phyloP scores from a whole-genome alignment of 2,888 invertebrate species.

The Caenorhabditis sp. region DNA sequence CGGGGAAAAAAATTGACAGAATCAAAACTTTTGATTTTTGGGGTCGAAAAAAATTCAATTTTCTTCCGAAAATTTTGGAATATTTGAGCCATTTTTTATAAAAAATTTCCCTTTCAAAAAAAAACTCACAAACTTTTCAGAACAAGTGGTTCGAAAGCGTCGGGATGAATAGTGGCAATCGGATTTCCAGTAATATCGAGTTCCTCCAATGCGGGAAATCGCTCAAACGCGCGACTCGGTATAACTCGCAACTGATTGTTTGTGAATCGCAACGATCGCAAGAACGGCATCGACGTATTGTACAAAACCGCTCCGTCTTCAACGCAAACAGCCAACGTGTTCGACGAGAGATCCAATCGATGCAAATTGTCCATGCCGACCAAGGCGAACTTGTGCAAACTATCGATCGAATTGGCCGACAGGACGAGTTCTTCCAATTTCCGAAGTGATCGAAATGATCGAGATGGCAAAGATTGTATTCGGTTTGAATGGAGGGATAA shows the following conservation, averaged over 20 bases:
- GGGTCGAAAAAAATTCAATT: too few relatives aligned
- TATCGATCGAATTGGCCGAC: conserved; percentile 47
- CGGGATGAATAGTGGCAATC: conserved; percentile 52
- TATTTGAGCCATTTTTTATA: too few relatives aligned
- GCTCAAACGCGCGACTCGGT: conserved; percentile 50
- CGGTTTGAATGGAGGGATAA: conserved; percentile 48
- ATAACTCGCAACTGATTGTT: conserved; percentile 47
- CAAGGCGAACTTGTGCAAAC: conserved; percentile 52
- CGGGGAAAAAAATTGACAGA: too few relatives aligned
- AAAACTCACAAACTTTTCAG: conserved; percentile 48
- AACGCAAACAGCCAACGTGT: conserved; percentile 57
- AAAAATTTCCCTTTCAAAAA: background rate
- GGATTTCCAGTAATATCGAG: conserved; percentile 57
- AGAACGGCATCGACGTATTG: conserved; percentile 54
- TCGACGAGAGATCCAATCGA: conserved; percentile 50
- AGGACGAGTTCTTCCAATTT: conserved; percentile 47
- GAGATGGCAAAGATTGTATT: conserved; percentile 48
- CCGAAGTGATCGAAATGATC: conserved; percentile 46
- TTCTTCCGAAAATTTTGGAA: too few relatives aligned
- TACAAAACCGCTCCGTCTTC: conserved; percentile 59
- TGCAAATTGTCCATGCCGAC: conserved; percentile 52
- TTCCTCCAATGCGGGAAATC: conserved; percentile 52
- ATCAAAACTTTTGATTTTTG: too few relatives aligned
- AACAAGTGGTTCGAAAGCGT: conserved; percentile 55
- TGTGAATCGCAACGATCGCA: conserved; percentile 43